These are phyloP conservation scores for Lasioglossum morio DNA, from an alignment of 2,888 invertebrate genomes.

Conservation along the genomic window DNA sequence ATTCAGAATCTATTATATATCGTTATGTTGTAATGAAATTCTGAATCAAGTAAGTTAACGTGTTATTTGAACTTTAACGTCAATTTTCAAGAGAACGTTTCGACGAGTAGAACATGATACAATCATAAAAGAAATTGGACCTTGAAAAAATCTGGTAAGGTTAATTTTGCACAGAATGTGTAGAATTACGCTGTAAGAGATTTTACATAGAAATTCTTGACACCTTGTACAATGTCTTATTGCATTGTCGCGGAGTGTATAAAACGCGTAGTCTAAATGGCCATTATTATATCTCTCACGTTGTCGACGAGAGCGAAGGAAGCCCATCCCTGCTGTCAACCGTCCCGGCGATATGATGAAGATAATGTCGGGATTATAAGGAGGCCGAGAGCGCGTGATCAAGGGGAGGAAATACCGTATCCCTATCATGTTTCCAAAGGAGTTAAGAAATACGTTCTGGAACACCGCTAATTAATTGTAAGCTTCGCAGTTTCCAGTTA, in stretches of 20 bases:
- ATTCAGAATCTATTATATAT: too few relatives aligned
- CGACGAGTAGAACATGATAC: too few relatives aligned
- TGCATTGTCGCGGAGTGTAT: background rate
- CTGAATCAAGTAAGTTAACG: too few relatives aligned
- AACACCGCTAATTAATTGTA: slow-evolving; percentile 7
- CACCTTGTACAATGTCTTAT: too few relatives aligned
- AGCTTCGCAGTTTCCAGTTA: background rate
- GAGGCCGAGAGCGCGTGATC: background rate
- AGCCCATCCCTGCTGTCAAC: background rate
- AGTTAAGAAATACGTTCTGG: background rate
- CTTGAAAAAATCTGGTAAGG: too few relatives aligned
- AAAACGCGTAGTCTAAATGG: background rate
- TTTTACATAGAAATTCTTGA: too few relatives aligned
- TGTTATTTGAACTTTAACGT: too few relatives aligned
- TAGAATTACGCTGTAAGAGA: too few relatives aligned
- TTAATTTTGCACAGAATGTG: too few relatives aligned
- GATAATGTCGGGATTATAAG: slow-evolving; percentile 7
- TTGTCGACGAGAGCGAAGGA: background rate
- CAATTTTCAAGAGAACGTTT: too few relatives aligned
- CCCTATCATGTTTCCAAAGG: slow-evolving; percentile 4
- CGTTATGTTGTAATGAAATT: too few relatives aligned
- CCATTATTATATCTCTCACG: background rate
- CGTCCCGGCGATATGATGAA: background rate
- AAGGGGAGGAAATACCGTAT: background rate
- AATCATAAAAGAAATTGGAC: too few relatives aligned